phyloP scores from a whole-genome alignment of 2,113 vertebrate genomes.

The Dipodomys stephensi region DNA sequence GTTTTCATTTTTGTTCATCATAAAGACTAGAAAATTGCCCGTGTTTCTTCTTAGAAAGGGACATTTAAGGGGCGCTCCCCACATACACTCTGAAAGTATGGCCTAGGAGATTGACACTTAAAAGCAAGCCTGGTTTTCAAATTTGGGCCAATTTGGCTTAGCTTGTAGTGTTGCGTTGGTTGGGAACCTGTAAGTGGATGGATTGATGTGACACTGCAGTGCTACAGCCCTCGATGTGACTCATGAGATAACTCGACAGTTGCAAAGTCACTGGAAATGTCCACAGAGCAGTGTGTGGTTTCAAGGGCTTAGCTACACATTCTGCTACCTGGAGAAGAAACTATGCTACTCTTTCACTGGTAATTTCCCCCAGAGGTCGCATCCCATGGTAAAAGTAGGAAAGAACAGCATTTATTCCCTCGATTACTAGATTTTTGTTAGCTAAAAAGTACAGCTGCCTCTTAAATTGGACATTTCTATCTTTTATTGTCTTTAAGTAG shows the following conservation, averaged over 20 bases:
- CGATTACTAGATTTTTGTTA: background rate
- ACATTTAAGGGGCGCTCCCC: background rate
- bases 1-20: conserved; percentile 45
- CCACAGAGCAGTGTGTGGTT: background rate
- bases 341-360: background rate
- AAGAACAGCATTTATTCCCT: background rate
- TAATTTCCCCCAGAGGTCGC: background rate
- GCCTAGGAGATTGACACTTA: background rate
- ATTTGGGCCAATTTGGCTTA: background rate
- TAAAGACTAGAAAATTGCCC: conserved; percentile 32
- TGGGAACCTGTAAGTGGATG: background rate
- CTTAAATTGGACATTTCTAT: too few species aligned
- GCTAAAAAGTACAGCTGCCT: background rate
- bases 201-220: background rate
- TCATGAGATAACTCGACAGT: background rate
- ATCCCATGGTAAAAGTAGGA: background rate
- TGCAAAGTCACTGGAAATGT: background rate
- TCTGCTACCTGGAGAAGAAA: background rate
- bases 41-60: conserved; percentile 18
- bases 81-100: background rate
- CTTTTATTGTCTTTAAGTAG: too few species aligned
- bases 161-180: background rate
- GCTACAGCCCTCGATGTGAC: background rate
- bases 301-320: background rate
- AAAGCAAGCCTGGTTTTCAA: background rate